Percentiles rank a stretch among this genome's conserved stretches.
Evolutionary conservation across 2,797 vertebrate genomes (phyloP).

Genomic region (Alectoris magna): DNA sequence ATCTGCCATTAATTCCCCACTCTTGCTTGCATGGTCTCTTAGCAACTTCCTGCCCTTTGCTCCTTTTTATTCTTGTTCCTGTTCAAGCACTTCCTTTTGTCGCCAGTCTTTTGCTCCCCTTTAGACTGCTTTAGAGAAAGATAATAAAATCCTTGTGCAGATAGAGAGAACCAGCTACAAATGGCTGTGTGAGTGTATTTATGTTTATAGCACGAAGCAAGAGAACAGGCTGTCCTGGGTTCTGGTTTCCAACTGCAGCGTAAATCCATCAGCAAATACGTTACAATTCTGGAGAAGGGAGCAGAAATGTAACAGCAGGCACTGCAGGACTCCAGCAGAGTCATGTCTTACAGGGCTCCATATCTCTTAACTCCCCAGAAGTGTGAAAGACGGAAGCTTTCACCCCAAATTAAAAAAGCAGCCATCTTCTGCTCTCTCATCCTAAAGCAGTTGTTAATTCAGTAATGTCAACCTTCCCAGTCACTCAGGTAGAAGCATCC

Average conservation of each 20-base stretch:
- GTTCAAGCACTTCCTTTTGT: slow-evolving; percentile 59
- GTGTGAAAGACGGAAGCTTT: slow-evolving; percentile 16
- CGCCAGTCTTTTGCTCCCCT: slow-evolving; percentile 35
- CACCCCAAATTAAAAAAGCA: not conserved
- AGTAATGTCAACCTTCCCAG: not conserved
- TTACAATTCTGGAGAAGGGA: slow-evolving; percentile 31
- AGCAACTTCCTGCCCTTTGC: slow-evolving; percentile 73
- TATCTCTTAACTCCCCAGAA: not conserved
- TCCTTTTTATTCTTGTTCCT: slow-evolving; percentile 62
- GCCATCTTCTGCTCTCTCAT: not conserved
- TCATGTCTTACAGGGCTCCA: not conserved
- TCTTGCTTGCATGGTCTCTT: slow-evolving; percentile 56
- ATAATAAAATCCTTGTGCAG: slow-evolving; percentile 44
- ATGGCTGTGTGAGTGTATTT: slow-evolving; percentile 42
- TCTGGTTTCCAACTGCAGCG: slow-evolving; percentile 72
- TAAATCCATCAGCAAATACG: slow-evolving; percentile 60
- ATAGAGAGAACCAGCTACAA: slow-evolving; percentile 48
- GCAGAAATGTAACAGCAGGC: not conserved
- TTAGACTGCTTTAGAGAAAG: slow-evolving; percentile 19
- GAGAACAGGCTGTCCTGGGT: slow-evolving; percentile 72
- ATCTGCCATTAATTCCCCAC: slow-evolving; percentile 68
- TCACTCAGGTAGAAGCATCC: not conserved
- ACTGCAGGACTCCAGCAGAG: not conserved
- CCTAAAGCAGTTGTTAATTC: not conserved
- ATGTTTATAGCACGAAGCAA: slow-evolving; percentile 59